A percentile compares a stretch with the other conserved stretches of the same genome.
These are phyloP conservation scores for Dipodomys merriami DNA, from an alignment of 2,113 vertebrate genomes.

Conservation along the genomic window DNA sequence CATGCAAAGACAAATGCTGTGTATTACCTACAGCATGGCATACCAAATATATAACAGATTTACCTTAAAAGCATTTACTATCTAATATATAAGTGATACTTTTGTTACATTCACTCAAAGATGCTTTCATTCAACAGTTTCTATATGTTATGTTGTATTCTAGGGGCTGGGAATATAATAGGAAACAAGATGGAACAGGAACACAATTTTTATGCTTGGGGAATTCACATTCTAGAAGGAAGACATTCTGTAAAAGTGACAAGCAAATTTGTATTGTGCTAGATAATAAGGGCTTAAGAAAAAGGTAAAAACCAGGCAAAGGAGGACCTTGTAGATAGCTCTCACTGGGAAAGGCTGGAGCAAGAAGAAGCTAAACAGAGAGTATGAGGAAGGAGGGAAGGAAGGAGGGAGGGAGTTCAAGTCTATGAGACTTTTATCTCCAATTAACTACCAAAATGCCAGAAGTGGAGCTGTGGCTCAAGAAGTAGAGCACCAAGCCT, in stretches of 20 bases:
- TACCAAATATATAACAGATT: neutral
- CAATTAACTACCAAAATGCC: no score
- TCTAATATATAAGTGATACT: neutral
- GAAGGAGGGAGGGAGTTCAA: neutral
- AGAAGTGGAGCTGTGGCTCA: no score
- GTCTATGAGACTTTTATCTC: no score
- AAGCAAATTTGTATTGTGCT: neutral
- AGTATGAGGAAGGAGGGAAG: neutral
- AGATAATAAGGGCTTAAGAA: neutral
- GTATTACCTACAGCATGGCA: neutral
- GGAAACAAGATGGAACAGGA: neutral
- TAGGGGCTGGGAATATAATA: neutral
- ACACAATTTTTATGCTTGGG: neutral
- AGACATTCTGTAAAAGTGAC: neutral
- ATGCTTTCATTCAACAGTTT: neutral
- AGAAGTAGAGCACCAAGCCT: no score
- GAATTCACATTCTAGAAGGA: neutral
- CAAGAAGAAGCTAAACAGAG: neutral
- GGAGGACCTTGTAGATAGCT: neutral
- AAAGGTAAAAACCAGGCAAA: neutral
- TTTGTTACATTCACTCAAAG: slow-evolving; percentile 8
- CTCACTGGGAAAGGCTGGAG: neutral
- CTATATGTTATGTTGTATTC: neutral
- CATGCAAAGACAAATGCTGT: neutral
- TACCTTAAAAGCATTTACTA: neutral